A percentile compares a stretch with the other conserved stretches of the same genome.
phyloP scores from a whole-genome alignment of 2,113 vertebrate species.

The Mustelus asterias region DNA sequence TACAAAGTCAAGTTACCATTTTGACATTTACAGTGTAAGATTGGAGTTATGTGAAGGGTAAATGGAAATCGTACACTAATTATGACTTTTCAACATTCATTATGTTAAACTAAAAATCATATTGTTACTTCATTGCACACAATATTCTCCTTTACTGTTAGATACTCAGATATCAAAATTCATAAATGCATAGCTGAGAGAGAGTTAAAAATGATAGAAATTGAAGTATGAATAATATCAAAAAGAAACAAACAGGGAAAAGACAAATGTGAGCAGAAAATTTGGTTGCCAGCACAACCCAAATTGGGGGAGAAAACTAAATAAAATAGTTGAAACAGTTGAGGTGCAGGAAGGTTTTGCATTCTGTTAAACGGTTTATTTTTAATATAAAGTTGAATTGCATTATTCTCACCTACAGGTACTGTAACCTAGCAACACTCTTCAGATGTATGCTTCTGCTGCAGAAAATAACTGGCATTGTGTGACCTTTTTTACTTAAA shows the following conservation, averaged over 20 bases:
- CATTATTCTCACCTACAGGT: background rate
- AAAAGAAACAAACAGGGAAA: background rate
- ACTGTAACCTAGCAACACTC: slow-evolving; percentile 31
- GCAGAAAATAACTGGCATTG: background rate
- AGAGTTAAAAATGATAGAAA: background rate
- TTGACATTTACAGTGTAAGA: background rate
- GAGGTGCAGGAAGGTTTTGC: background rate
- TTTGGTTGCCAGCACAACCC: background rate
- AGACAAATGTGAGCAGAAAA: background rate
- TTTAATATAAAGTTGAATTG: slow-evolving; percentile 22
- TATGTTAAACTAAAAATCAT: background rate
- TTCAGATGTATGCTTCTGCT: background rate
- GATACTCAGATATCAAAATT: background rate
- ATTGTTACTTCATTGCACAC: background rate
- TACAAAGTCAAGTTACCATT: background rate
- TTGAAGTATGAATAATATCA: background rate
- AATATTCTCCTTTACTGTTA: background rate
- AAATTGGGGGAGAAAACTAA: background rate
- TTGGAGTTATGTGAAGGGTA: background rate
- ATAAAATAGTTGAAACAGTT: background rate
- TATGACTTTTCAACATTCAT: background rate
- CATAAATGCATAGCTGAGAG: background rate
- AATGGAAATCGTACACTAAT: background rate
- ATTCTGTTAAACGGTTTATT: background rate
- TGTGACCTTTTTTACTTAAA: background rate